Evolutionary conservation across 2,888 invertebrate species (phyloP).

Genomic region (Acrobasis repandana): DNA sequence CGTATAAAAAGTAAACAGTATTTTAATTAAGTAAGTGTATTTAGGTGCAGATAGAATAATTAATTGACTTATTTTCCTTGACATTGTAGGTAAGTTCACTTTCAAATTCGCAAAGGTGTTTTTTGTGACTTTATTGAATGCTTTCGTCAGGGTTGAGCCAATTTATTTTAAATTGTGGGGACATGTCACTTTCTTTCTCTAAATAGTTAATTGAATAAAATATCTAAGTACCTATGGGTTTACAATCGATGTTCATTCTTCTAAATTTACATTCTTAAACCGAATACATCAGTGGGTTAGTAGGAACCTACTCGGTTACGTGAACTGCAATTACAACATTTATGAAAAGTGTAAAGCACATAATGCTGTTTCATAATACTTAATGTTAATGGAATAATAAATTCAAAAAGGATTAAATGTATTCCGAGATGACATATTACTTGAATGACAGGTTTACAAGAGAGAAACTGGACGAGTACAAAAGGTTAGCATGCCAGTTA

Average conservation of each 20-base stretch:
- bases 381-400: slow-evolving; percentile 22
- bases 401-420: slow-evolving; percentile 12
- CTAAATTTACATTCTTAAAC: slow-evolving; percentile 34
- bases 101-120: slow-evolving; percentile 39
- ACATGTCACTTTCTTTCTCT: no score
- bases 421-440: slow-evolving; percentile 2
- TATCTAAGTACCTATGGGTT: no score
- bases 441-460: slow-evolving; percentile 5
- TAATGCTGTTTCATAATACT: slow-evolving; percentile 33
- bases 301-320: slow-evolving; percentile 29
- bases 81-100: slow-evolving; percentile 46
- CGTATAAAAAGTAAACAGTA: background rate
- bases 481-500: slow-evolving; percentile 39
- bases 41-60: slow-evolving; percentile 20
- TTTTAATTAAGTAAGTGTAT: slow-evolving; percentile 39
- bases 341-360: slow-evolving; percentile 36
- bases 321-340: slow-evolving; percentile 33
- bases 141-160: background rate
- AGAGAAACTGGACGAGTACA: slow-evolving; percentile 23
- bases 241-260: background rate
- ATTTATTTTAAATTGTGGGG: background rate
- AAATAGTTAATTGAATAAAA: no score
- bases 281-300: slow-evolving; percentile 36
- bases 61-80: slow-evolving; percentile 46
- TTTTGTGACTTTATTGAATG: background rate